A percentile compares a stretch with the other conserved stretches of the same genome.
phyloP scores from a whole-genome alignment of 2,888 invertebrate species.

The Leucoma salicis region DNA sequence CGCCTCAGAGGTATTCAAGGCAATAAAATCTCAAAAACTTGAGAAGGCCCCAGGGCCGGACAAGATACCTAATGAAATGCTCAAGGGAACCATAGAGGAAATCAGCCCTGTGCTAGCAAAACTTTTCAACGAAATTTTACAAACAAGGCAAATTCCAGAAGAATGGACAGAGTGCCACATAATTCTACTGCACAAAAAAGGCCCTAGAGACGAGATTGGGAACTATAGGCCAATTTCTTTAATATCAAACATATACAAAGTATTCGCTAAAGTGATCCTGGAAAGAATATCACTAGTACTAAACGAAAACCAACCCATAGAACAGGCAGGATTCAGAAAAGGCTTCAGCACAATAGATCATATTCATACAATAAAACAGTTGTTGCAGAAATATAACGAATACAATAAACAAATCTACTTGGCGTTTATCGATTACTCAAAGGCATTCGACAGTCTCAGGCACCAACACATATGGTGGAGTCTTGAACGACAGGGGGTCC shows the following conservation, averaged over 20 bases:
- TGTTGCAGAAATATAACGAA: constrained; percentile 16
- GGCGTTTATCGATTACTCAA: constrained; percentile 23
- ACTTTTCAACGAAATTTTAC: constrained; percentile 24
- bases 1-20: background rate
- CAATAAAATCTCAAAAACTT: background rate
- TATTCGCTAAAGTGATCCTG: constrained; percentile 20
- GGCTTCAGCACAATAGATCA: constrained; percentile 21
- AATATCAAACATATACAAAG: constrained; percentile 13
- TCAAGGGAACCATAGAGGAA: background rate
- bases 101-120: constrained; percentile 23
- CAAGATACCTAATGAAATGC: background rate
- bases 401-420: constrained; percentile 16
- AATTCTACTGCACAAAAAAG: constrained; percentile 28
- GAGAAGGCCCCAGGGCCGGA: background rate
- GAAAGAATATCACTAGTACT: constrained; percentile 7
- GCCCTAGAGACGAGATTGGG: constrained; percentile 18
- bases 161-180: constrained; percentile 32
- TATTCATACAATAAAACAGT: constrained; percentile 19
- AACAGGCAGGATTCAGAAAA: constrained; percentile 21
- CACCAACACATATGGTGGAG: constrained; percentile 17
- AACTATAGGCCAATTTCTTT: constrained; percentile 21
- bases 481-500: constrained; percentile 15
- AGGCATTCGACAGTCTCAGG: constrained; percentile 20
- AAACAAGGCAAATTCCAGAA: constrained; percentile 17
- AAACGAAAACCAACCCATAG: constrained; percentile 13